Evolutionary conservation across 2,113 vertebrate genomes (phyloP), one percentile per base, ranked within the genome.

Genomic region (Pristiophorus japonicus): DNA sequence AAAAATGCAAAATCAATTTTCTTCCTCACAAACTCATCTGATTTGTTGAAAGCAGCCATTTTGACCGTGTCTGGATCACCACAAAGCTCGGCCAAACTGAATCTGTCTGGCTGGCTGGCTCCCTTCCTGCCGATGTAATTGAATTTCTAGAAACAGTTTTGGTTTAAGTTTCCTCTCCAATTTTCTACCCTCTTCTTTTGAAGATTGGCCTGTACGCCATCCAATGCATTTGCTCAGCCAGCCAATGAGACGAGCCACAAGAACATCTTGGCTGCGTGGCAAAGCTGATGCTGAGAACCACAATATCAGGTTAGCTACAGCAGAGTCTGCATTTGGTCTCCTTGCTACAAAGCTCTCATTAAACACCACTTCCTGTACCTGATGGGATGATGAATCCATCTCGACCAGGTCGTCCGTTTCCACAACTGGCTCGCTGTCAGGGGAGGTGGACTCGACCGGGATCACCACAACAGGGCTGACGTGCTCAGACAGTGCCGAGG

Each of bases 381-480:
- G 97, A 96, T 98, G 97, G 0, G 97, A 96, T 0, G 98, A 97
- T 1, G 98, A 92, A 14, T 99, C 99, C 51, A 98, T 99, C 96
- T 99, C 99, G 96, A 99, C 98, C 88, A 99, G 98, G 96, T 99
- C 99, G 1, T 98, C 98, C 0, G 98, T 99, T 96, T 98, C 98
- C 78, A 97, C 97, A 96, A 99, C 97, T 0, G 98, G 98, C 96
- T 99, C 99, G 0, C 97, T 99, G 97, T 99, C 99, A 0, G 99
- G 99, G 0, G 99, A 99, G 0, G 98, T 98, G 0, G 98, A 97
- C 97, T 99, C 99, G 0, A 97, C 98, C 0, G 99, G 99, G 96
- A 99, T 99, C 93, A 99, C 98, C 95, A 99, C 99, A 96, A 99
- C 99, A 0, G 99, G 99, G 96, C 99, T 99, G 97, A 99, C 98